Evolutionary conservation across 2,797 vertebrate species (phyloP).

Genomic region (Eulemur mongoz): DNA sequence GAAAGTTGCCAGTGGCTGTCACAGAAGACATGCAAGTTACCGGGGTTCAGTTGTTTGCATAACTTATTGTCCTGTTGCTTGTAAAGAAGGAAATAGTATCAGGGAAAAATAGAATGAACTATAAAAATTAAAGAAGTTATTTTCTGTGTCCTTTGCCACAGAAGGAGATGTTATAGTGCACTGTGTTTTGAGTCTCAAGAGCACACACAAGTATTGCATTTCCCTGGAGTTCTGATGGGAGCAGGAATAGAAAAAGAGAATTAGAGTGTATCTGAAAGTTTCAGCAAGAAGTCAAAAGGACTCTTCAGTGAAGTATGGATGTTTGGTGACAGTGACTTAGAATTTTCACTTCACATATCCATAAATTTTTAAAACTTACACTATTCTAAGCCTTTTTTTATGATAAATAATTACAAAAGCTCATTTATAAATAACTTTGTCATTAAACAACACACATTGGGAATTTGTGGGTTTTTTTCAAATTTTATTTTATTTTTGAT

Average conservation of each 20-base stretch:
- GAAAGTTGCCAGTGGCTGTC: constrained; percentile 17
- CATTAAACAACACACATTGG: neutral
- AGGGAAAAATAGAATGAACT: neutral
- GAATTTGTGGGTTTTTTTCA: neutral
- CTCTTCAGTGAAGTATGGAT: neutral
- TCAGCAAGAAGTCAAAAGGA: neutral
- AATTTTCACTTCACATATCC: neutral
- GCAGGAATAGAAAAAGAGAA: neutral
- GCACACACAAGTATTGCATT: neutral
- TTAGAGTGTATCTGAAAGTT: neutral
- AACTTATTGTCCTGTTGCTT: constrained; percentile 16
- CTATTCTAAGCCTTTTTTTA: neutral
- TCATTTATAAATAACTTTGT: constrained; percentile 16
- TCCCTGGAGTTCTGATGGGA: neutral
- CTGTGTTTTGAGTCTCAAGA: neutral
- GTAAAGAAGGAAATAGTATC: neutral
- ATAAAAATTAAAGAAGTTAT: neutral
- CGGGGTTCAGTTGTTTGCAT: neutral
- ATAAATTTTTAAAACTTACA: neutral
- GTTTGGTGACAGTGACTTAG: neutral
- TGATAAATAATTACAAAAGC: neutral
- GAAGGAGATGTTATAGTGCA: neutral
- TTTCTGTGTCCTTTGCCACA: neutral
- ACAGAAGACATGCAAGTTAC: constrained; percentile 5
- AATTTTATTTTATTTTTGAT: neutral